Base-by-base conservation (phyloP, 2,888 invertebrate species). In the Tinea semifulvella region DNA sequence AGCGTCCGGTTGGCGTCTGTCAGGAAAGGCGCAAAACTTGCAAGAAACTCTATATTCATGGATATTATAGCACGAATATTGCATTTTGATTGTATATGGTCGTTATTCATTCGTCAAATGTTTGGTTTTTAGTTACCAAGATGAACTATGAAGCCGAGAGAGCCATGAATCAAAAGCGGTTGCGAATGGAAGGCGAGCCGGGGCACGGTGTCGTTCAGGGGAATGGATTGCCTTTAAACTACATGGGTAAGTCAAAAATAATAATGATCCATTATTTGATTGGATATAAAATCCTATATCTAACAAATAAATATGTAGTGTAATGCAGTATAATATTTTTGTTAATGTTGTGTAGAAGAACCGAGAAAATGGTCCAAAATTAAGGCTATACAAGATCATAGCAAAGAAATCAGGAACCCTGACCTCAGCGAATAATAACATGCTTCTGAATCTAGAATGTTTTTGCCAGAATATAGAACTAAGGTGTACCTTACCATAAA, bases 1-100 rank as follows among this genome's bases (percentile, higher is more conserved):
- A 63, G 81, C 80, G 81, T 82, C 80, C 80, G 77, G 75, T 77
- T 79, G 74, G 81, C 81, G 81, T 81, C 81, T 71, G 74, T 72
- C 73, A 75, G 60, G 71, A 67, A 65, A 68, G 63, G 60, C 62
- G 56, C 65, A 56, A 68, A 65, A 68, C 66, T 61, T 58, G 61
- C 53, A 57, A 63, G 55, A 64, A 62, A 52, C 20, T 2, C 8
- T 11, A 36, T 36, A 18, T 16, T 18, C 7, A 18, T 36, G 36
- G 36, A 18, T 31, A n/a, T 31, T 7, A 13, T 13, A 7, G 3
- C 11, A 3, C n/a, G 31, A 31, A 13, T 31, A 14, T 31, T 2
- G 13, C 10, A 14, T 31, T 13, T n/a, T 31, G 3, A 31, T 31
- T 31, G 31, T 31, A 6, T 7, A 2, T n/a, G 11, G n/a, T 31